Base-by-base conservation (phyloP, 2,797 vertebrate genomes). In the Poeciliopsis paucimaculata region DNA sequence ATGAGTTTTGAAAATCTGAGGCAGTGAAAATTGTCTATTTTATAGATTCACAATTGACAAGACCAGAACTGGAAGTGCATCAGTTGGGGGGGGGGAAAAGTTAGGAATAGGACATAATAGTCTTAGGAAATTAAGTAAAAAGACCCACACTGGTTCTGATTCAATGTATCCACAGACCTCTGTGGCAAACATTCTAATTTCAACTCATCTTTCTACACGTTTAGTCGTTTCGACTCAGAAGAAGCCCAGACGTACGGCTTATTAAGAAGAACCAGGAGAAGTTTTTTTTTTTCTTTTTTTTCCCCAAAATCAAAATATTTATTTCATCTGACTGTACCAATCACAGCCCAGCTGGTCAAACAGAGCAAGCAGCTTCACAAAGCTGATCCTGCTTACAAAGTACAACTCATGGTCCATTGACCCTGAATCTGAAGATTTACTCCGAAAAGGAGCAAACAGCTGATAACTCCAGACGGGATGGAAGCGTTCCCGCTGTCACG, bases 381-480 rank as follows among this genome's bases (percentile, higher is more conserved):
- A 3, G 18, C 74, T 73, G 79, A 23, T 76, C 4, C 13, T 72
- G 41, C 39, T 62, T 0, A 45, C 72, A 78, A 84, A 81, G 74
- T 82, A 80, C 4, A 70, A 70, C 39, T 68, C 36, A 26, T 26
- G 64, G 34, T 68, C 49, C 64, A 2, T 53, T 1, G 16, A 51
- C 31, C 26, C 26, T 62, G 43, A 23, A 10, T 66, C 51, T 68
- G 60, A 74, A 78, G 41, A 51, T 86, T 85, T 84, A 84, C 80
- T 84, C 80, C 62, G 74, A 82, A 81, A 84, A 45, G 9, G 57
- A 79, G 73, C 26, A 28, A 73, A 88, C 76, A 82, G 60, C 41
- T 83, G 78, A 76, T 7, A 73, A 64, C 62, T 85, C 31, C 79
- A 77, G 43, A 74, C 53, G 28, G 41, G 51, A 80, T 10, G 49